Evolutionary conservation across 1,140 invertebrate genomes (phyloP), one percentile per base, ranked within the genome.

Genomic region (Cydia pomonella): DNA sequence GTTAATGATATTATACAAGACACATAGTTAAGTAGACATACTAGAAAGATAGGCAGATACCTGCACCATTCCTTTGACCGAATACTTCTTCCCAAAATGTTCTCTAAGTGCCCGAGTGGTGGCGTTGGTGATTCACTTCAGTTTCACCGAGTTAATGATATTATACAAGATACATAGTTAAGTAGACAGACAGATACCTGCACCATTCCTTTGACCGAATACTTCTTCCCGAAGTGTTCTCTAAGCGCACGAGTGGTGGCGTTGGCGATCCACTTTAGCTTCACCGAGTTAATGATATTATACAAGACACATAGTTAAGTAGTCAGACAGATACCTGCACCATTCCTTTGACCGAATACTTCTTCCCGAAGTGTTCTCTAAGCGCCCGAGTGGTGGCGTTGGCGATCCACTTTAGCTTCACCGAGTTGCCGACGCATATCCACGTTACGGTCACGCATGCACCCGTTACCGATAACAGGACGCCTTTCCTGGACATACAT

Each of bases 381-480:
- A 91, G 77, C 0, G 89, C 88, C 0, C 82, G 47, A 0, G 90
- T 93, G 47, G 86, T 84, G 0, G 86, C 87, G 82, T 90, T 87
- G 4, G 86, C 83, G 1, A 95, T 75, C 93, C 93, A 79, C 86
- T 93, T 75, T 82, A 93, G 79, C 76, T 83, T 79, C 6, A 93
- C 77, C 18, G 84, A 80, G 86, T 94, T 81, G 73, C 88, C 80
- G 63, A 82, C 64, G 64, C 86, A 88, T 0, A 88, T 5, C 85
- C 85, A 91, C 0, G 87, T 91, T 2, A 88, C 80, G 0, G 86
- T 90, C n/a, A 90, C 82, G 9, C 79, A 85, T 0, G 88, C 84
- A 0, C 90, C 90, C 0, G 86, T 91, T 73, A 92, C 90, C 0
- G 80, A 81, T 62, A 92, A 79, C 9, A 90, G 62, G 0, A 92